Percentiles rank a stretch among this genome's conserved stretches.
phyloP scores from a whole-genome alignment of 2,113 vertebrate species.

The Oreochromis aureus region DNA sequence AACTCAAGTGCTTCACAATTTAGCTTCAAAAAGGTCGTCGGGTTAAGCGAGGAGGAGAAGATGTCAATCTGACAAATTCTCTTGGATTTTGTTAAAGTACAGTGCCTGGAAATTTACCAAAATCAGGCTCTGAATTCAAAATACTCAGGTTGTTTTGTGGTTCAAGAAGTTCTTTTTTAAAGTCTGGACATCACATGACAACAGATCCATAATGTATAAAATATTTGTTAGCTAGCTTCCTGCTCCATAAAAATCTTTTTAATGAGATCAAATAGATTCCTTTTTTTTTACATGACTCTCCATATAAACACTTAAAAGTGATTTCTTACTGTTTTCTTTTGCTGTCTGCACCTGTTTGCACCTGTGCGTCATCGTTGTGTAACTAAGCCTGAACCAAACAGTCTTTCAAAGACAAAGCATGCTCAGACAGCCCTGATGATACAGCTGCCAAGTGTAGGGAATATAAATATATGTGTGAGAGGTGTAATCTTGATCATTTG shows the following conservation, averaged over 20 bases:
- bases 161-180: background rate
- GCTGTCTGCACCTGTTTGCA: fast-evolving
- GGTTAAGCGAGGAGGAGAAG: background rate
- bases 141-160: fast-evolving
- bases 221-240: fast-evolving
- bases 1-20: background rate
- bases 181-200: background rate
- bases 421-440: background rate
- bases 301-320: background rate
- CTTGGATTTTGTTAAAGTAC: too few relatives aligned
- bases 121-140: fast-evolving
- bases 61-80: fast-evolving
- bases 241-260: background rate
- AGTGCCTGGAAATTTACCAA: too few relatives aligned
- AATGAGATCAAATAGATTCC: background rate
- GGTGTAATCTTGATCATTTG: background rate
- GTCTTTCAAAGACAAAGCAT: fast-evolving
- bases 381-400: background rate
- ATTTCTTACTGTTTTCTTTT: background rate
- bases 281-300: background rate
- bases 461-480: background rate
- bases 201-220: background rate
- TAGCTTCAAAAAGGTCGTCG: background rate
- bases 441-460: background rate
- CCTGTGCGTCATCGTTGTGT: background rate